Base-by-base conservation (phyloP, 2,797 vertebrate genomes). In the Microctenopoma lineatum region DNA sequence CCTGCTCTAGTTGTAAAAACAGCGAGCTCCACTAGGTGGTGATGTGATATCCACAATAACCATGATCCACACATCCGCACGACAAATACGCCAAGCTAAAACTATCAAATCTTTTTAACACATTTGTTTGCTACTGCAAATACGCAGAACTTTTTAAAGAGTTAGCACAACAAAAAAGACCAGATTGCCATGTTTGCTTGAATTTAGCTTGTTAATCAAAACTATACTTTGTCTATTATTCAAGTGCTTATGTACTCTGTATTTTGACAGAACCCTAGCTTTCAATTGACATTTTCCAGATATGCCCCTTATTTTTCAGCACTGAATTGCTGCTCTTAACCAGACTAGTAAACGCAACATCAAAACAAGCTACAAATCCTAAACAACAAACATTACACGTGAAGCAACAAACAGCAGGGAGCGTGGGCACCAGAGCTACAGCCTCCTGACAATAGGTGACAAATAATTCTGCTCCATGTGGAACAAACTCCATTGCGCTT, bases 11-110 rank as follows among this genome's bases (percentile, higher is more conserved):
- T 48, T 86, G 74, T n/a, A 66, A 53, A 16, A 66, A 57, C 71
- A 57, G n/a, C 27, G 56, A 10, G 4, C 10, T 50, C 87, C 89
- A 90, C 89, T 84, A 90, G 89, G 65, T 80, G 91, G 87, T 39
- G 81, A 25, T 71, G 74, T 82, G 25, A 69, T 51, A 83, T 80
- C 59, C 80, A 62, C 64, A 70, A 80, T 59, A 69, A 70, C 48
- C 58, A 39, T 77, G 54, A 72, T 48, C 66, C 79, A 74, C 67
- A 62, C 27, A 53, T 44, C 32, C 45, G 59, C 69, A 65, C 78
- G 27, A 80, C 68, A 75, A 83, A 88, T 70, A 84, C 84, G 73
- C 67, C 38, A 46, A 74, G 54, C 66, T 84, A 81, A 86, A 77
- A 61, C 79, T 44, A 59, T 79, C 71, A 86, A 86, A 80, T 85